Evolutionary conservation across 1,140 invertebrate genomes (phyloP), one percentile per base, ranked within the genome.

Genomic region (Pectinophora gossypiella): DNA sequence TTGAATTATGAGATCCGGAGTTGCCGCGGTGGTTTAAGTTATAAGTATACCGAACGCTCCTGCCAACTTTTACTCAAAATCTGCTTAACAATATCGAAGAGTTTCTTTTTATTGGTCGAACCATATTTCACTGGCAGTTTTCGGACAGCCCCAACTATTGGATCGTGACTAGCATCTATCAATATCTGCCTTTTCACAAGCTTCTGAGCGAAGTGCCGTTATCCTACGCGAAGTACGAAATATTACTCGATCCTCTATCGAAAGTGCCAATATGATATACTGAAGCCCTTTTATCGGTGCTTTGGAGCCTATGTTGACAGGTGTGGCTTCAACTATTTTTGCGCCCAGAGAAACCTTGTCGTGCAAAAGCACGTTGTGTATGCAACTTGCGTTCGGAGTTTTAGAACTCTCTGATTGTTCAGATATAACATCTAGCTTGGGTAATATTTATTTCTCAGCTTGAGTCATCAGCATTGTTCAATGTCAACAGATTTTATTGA

Each of bases 221-320:
- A 78, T 79, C 72, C 73, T 61, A 68, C 60, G 68, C 60, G 69
- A 70, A 70, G 71, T 75, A 68, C 58, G 66, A 78, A 78, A 78
- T 75, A 80, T 79, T 71, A 67, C 68, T 53, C 54, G 67, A 68
- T 70, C 59, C 66, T 70, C 62, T 56, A 61, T 67, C 66, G 61
- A 68, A 72, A 76, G 75, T 74, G 81, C 66, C 78, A 79, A 79
- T 85, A 82, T 82, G 81, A 85, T 85, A 76, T 75, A 84, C 65
- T 72, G 58, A 68, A 64, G 53, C 71, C 16, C 72, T 76, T 76
- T 78, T 84, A 84, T 78, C 80, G 67, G 27, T 32, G 51, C 59
- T 72, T 65, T 56, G 52, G 3, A 9, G 16, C 23, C 12, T 27
- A 5, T 27, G 23, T 6, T 27, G 5, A 12, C 23, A 27, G 23